Conservation (phyloP, 2,888 invertebrate genomes). For the Drosophila histrio region DNA sequence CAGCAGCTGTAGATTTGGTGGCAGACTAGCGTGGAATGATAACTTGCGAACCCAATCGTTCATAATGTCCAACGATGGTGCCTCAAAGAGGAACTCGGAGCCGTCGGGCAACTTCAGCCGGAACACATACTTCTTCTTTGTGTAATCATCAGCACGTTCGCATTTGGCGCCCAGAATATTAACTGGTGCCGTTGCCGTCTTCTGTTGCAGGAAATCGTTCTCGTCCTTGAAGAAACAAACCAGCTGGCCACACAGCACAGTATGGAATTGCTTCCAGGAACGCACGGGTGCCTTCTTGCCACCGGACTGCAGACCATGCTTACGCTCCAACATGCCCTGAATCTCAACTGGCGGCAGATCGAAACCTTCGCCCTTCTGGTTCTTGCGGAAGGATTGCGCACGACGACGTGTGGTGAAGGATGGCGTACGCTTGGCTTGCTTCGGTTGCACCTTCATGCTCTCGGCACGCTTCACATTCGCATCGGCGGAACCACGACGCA, state of each 20-base stretch:
- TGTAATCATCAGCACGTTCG: slow-evolving; percentile 95
- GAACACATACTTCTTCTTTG: slow-evolving; percentile 97
- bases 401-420: slow-evolving; percentile 97
- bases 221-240: slow-evolving; percentile 99
- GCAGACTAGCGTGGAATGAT: slow-evolving; percentile 95
- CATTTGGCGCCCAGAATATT: slow-evolving; percentile 92
- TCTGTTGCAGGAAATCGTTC: slow-evolving; percentile 93
- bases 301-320: slow-evolving; percentile 96
- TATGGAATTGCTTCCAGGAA: slow-evolving; percentile 97
- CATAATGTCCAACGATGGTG: slow-evolving; percentile 90
- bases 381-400: slow-evolving; percentile 93
- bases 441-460: slow-evolving; percentile 93
- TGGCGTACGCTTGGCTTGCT: slow-evolving; percentile 95
- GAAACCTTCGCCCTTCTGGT: slow-evolving; percentile 86
- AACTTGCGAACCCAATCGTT: slow-evolving; percentile 96
- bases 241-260: slow-evolving; percentile 97
- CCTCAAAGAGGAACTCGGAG: slow-evolving; percentile 95
- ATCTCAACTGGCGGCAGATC: slow-evolving; percentile 96
- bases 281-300: slow-evolving; percentile 97
- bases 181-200: slow-evolving; percentile 94
- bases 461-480: slow-evolving; percentile 92
- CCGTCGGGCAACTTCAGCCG: slow-evolving; percentile 94
- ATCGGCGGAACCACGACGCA: slow-evolving; percentile 86
- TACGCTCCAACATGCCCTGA: slow-evolving; percentile 95
- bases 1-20: slow-evolving; percentile 94